Evolutionary conservation across 2,888 invertebrate species (phyloP).

Genomic region (Smittia sp.): DNA sequence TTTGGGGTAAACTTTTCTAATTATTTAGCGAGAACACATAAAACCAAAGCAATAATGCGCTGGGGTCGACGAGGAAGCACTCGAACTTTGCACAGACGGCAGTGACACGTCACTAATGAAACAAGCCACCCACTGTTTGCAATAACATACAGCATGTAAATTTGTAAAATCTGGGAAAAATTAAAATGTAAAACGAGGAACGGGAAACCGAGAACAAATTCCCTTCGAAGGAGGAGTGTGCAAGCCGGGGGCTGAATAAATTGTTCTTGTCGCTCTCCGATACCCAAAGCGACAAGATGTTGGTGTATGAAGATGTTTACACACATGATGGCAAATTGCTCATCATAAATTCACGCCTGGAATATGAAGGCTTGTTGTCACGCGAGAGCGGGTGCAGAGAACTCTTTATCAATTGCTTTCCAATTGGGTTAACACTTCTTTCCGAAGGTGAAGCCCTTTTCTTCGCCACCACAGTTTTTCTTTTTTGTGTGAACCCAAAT

Average conservation of each 20-base stretch:
- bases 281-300: not conserved
- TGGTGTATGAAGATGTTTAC: not conserved
- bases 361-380: not conserved
- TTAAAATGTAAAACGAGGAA: conserved; percentile 10
- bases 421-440: too few relatives aligned
- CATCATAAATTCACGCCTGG: not conserved
- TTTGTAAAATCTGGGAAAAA: conserved; percentile 1
- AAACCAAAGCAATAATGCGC: too few relatives aligned
- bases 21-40: not conserved
- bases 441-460: too few relatives aligned
- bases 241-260: not conserved
- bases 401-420: not conserved
- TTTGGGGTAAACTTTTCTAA: not conserved
- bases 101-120: not conserved
- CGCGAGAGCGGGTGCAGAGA: too few relatives aligned
- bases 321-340: not conserved
- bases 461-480: too few relatives aligned
- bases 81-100: not conserved
- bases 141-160: not conserved
- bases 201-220: not conserved
- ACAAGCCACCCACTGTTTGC: not conserved
- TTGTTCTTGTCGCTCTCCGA: not conserved
- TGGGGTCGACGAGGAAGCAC: too few relatives aligned
- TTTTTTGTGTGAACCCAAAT: too few relatives aligned
- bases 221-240: too few relatives aligned